Conservation (phyloP, 2,888 invertebrate species). For the Apodemia mormo region DNA sequence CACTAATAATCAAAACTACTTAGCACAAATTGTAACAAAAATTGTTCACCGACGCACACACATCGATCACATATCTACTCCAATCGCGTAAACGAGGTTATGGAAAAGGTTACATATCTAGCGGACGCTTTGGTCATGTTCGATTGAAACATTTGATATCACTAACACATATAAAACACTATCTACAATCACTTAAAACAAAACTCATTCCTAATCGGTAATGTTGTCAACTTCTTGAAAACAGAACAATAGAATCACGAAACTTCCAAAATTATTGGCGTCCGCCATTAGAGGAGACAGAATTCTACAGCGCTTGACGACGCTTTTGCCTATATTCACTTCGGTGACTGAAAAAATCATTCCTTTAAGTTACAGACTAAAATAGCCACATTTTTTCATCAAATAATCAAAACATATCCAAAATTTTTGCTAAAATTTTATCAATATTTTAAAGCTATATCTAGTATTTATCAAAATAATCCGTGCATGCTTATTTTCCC, state of each 20-base stretch:
- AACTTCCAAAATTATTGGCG: slow-evolving; percentile 80
- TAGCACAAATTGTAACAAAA: slow-evolving; percentile 73
- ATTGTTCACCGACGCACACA: slow-evolving; percentile 87
- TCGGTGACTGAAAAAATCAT: slow-evolving; percentile 66
- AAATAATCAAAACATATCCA: neutral
- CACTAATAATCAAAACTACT: slow-evolving; percentile 71
- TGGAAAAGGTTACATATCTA: slow-evolving; percentile 87
- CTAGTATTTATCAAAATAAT: slow-evolving; percentile 50
- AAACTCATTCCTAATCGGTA: slow-evolving; percentile 66
- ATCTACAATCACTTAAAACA: slow-evolving; percentile 58
- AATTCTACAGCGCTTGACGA: slow-evolving; percentile 76
- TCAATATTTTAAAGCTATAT: slow-evolving; percentile 26
- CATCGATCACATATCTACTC: slow-evolving; percentile 89
- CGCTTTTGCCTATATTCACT: slow-evolving; percentile 80
- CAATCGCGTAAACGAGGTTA: slow-evolving; percentile 90
- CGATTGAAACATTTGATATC: slow-evolving; percentile 76
- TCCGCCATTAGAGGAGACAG: slow-evolving; percentile 81
- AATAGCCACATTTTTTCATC: slow-evolving; percentile 25
- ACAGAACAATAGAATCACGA: slow-evolving; percentile 80
- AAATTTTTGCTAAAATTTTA: slow-evolving; percentile 22
- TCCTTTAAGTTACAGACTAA: slow-evolving; percentile 36
- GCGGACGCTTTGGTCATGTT: slow-evolving; percentile 80
- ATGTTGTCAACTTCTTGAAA: slow-evolving; percentile 62
- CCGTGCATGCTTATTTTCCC: slow-evolving; percentile 77
- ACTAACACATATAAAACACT: slow-evolving; percentile 72